Conservation (phyloP, 2,113 vertebrate species). For the Nycticryphes semicollaris region DNA sequence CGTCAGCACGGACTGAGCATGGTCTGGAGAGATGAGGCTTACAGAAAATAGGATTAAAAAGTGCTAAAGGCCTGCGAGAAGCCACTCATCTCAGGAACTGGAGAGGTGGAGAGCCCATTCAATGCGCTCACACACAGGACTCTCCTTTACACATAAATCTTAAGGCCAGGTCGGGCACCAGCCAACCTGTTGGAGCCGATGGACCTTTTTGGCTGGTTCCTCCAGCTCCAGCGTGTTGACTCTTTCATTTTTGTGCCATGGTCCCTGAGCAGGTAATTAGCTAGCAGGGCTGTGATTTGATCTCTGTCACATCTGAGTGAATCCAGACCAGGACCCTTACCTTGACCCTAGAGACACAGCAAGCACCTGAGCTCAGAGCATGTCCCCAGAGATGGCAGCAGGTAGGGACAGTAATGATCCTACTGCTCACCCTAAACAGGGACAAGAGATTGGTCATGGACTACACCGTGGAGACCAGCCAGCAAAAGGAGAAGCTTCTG, state of each 20-base stretch:
- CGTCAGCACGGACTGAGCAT: not conserved
- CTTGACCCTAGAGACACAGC: not conserved
- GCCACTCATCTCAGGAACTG: not conserved
- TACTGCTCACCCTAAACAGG: conserved; percentile 1
- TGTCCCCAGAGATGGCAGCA: not conserved
- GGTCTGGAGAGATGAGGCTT: not conserved
- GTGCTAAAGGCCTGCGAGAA: not conserved
- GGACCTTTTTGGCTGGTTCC: not conserved
- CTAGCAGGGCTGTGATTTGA: not conserved
- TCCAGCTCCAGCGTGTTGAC: not conserved
- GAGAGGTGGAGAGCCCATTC: not conserved
- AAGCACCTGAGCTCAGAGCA: not conserved
- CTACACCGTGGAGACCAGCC: conserved; percentile 27
- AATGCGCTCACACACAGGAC: not conserved
- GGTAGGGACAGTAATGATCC: not conserved
- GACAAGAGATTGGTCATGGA: conserved; percentile 50
- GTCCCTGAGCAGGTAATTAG: not conserved
- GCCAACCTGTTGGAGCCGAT: not conserved
- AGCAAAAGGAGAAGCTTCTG: conserved; percentile 69
- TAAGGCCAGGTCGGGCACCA: not conserved
- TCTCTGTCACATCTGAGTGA: not conserved
- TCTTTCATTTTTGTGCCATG: not conserved
- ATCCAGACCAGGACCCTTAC: not conserved
- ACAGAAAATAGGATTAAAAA: not conserved
- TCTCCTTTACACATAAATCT: not conserved